Base-by-base conservation (phyloP, 1,140 invertebrate species). In the Phenacoccus solenopsis region DNA sequence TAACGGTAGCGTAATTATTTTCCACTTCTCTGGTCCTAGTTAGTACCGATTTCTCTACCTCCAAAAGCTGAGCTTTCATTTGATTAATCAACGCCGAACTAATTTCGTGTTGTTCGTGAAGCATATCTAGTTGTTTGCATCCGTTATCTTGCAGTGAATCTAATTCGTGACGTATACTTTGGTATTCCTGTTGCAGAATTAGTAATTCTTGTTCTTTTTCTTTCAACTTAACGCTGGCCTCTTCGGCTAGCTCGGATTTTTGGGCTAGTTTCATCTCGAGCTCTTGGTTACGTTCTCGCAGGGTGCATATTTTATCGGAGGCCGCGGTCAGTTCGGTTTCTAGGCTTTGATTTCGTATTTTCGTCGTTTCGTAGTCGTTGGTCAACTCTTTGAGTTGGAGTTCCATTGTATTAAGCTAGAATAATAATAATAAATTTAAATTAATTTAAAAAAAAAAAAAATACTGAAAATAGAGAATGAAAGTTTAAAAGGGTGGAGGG, bases 81-180 rank as follows among this genome's bases (percentile, higher is more conserved):
- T 64, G 59, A 9, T 20, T 27, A 16, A 64, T 64, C 59, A 64
- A 24, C 4, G 59, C 21, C 16, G 59, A 24, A 16, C 22, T 64
- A 25, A 64, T 64, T 64, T 25, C 59, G 25, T 64, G 59, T 27
- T 64, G 59, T 64, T 64, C 59, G 10, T 64, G 21, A 9, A 64
- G 20, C 2, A 5, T 10, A 10, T 25, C 59, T 22, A 64, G 25
- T 20, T 64, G 59, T 20, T 64, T 64, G 9, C 10, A 25, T 10
- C 25, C 25, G 25, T 27, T 27, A 25, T 64, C 59, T 25, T 24
- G 59, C 21, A 64, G 13, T 10, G 22, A 25, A 10, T 64, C 59
- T 16, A 64, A 27, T 25, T 64, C 22, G 10, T 24, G 59, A 3
- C 21, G 22, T 10, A 64, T 10, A 24, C 21, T 64, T 25, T 64